Evolutionary conservation across 2,888 invertebrate species (phyloP).

Genomic region (Philopedon plagiatum): DNA sequence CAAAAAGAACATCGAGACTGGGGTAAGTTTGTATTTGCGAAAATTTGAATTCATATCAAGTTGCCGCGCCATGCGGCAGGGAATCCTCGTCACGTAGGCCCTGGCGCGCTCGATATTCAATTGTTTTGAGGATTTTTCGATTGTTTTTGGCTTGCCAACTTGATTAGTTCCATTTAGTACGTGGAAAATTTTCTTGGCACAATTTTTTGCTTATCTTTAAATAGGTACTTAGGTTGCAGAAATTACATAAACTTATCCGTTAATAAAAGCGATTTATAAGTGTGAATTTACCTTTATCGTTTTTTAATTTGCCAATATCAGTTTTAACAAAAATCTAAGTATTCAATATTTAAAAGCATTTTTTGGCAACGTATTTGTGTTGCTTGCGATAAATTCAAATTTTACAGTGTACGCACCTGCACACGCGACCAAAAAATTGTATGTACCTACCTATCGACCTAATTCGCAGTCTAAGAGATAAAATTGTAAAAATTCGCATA

Average conservation of each 20-base stretch:
- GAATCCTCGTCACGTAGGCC: conserved; percentile 58
- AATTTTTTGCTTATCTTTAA: conserved; percentile 15
- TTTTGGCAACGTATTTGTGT: too few relatives aligned
- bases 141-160: not conserved
- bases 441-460: too few relatives aligned
- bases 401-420: too few relatives aligned
- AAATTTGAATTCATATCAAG: conserved; percentile 41
- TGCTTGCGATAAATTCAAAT: too few relatives aligned
- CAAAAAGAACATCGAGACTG: conserved; percentile 58
- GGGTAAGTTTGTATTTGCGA: conserved; percentile 61
- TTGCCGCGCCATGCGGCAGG: conserved; percentile 59
- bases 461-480: too few relatives aligned
- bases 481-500: too few relatives aligned
- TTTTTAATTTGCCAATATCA: too few relatives aligned
- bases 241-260: conserved; percentile 19
- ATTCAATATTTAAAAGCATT: too few relatives aligned
- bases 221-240: conserved; percentile 6
- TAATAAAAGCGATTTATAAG: conserved; percentile 8
- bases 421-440: too few relatives aligned
- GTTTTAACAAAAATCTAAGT: too few relatives aligned
- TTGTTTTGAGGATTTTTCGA: conserved; percentile 24
- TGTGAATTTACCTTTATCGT: too few relatives aligned
- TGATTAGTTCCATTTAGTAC: not conserved
- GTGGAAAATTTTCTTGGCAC: not conserved
- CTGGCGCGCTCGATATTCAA: conserved; percentile 41